Conservation (phyloP, 2,797 vertebrate species). For the Crocidura indochinensis region DNA sequence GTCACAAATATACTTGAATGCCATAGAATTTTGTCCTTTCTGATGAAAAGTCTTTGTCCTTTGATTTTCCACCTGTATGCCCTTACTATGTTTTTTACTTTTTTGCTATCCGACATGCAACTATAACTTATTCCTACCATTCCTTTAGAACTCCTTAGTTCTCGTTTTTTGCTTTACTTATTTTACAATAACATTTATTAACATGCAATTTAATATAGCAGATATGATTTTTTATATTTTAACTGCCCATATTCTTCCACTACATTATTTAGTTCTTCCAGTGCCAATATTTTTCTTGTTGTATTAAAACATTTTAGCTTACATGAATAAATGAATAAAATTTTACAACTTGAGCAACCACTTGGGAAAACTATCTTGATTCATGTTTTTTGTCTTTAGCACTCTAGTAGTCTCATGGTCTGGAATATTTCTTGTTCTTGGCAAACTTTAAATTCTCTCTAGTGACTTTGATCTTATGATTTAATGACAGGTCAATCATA, state of each 20-base stretch:
- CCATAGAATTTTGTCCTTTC: not conserved
- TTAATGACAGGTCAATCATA: constrained; percentile 46
- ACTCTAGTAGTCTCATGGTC: not conserved
- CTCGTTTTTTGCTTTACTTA: not conserved
- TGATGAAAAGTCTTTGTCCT: not conserved
- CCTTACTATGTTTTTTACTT: fast-evolving
- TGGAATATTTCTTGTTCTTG: constrained; percentile 61
- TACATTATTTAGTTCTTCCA: not conserved
- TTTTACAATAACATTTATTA: not conserved
- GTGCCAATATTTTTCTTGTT: not conserved
- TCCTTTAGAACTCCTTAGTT: not conserved
- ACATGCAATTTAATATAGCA: not conserved
- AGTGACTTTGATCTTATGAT: constrained; percentile 65
- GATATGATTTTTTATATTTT: not conserved
- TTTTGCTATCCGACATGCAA: not conserved
- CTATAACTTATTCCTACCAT: not conserved
- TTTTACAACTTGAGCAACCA: not conserved
- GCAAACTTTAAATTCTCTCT: constrained; percentile 23
- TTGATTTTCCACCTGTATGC: not conserved
- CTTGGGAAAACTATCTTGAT: constrained; percentile 33
- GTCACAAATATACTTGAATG: not conserved
- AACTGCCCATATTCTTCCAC: not conserved
- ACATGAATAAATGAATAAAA: constrained; percentile 39
- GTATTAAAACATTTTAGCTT: not conserved
- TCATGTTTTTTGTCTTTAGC: constrained; percentile 45